These are phyloP conservation scores for Criorhina ranunculi DNA, from an alignment of 2,888 invertebrate genomes.

Conservation along the genomic window DNA sequence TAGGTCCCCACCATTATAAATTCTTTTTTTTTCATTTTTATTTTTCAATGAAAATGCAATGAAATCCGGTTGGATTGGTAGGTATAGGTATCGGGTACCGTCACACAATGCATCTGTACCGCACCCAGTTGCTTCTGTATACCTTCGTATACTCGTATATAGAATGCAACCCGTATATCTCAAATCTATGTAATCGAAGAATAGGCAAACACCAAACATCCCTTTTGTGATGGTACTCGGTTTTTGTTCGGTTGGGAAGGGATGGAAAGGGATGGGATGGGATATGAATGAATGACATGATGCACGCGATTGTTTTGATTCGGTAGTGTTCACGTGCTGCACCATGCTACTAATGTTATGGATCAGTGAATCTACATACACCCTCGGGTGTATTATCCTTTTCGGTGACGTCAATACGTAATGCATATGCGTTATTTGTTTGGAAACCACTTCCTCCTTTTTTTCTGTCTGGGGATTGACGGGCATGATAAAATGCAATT, in stretches of 20 bases:
- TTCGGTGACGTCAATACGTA: constrained; percentile 2
- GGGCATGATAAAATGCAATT: constrained; percentile 3
- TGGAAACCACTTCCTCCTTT: not conserved
- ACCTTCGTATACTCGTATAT: constrained; percentile 1
- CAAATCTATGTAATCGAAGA: constrained; percentile 21
- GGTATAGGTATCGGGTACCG: not conserved
- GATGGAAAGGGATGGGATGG: constrained; percentile 17
- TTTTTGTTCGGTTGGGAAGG: not conserved
- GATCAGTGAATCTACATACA: constrained; percentile 24
- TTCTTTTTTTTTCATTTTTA: too few species aligned
- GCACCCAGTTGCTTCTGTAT: constrained; percentile 8
- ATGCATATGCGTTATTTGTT: constrained; percentile 15
- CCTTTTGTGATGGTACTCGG: constrained; percentile 9
- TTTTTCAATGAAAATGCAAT: constrained; percentile 33
- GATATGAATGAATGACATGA: not conserved
- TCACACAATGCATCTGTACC: constrained; percentile 1
- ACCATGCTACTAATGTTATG: constrained; percentile 22
- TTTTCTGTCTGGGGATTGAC: constrained; percentile 14
- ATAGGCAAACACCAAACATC: constrained; percentile 29
- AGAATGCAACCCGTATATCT: constrained; percentile 24
- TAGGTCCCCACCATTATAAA: constrained; percentile 19
- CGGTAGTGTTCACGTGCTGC: constrained; percentile 11
- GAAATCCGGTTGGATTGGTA: not conserved
- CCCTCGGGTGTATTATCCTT: constrained; percentile 13
- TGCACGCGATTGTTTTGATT: constrained; percentile 28